Conservation (phyloP, 1,140 invertebrate species). For the Drosophila jambulina region DNA sequence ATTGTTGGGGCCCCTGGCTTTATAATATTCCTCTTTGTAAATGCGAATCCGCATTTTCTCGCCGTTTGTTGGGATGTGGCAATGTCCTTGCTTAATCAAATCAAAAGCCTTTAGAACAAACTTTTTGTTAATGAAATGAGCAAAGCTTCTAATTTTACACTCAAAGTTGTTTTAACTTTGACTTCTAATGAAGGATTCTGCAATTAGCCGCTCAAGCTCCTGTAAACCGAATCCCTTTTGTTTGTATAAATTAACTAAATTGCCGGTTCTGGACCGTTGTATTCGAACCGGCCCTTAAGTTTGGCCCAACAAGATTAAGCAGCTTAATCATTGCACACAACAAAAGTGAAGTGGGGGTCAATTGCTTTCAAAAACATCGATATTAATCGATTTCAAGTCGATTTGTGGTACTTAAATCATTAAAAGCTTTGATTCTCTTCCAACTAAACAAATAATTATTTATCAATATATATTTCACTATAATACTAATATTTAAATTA, state of each 20-base stretch:
- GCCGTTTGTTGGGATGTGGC: background rate
- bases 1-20: slow-evolving; percentile 2
- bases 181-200: background rate
- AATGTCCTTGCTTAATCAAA: slow-evolving; percentile 4
- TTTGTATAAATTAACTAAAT: slow-evolving; percentile 24
- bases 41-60: background rate
- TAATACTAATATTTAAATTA: no score
- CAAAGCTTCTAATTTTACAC: slow-evolving; percentile 2
- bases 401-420: no score
- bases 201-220: background rate
- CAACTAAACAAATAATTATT: no score
- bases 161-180: slow-evolving; percentile 4
- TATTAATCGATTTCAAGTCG: background rate
- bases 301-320: background rate
- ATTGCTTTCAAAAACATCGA: background rate
- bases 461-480: no score
- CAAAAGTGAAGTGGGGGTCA: background rate
- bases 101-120: background rate
- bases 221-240: slow-evolving; percentile 7
- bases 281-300: background rate
- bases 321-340: background rate
- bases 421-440: no score
- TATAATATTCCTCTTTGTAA: slow-evolving; percentile 9
- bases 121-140: slow-evolving; percentile 3
- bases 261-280: slow-evolving; percentile 3